Evolutionary conservation across 2,797 vertebrate genomes (phyloP), one percentile per base, ranked within the genome.

Genomic region (Crocidura indochinensis): DNA sequence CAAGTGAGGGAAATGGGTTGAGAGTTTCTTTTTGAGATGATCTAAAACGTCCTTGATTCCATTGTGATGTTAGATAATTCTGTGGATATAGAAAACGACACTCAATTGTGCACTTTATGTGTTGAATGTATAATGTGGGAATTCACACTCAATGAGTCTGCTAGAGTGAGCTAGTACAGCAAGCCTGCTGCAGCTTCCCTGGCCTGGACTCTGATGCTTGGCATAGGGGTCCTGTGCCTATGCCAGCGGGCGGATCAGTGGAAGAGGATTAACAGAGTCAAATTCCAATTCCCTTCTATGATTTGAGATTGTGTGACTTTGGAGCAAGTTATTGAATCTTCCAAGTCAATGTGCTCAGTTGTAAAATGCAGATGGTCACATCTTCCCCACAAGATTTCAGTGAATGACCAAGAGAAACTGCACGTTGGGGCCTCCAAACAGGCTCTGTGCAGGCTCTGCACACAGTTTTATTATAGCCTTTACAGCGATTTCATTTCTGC

Each of bases 251-350:
- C 8, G 0, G 8, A 53, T 62, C 49, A 9, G 9, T 49, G 24
- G 71, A 76, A 44, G 5, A 27, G 60, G 51, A 90, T 88, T 91
- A 73, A 86, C 26, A 68, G 77, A 91, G 56, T 79, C 60, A 10
- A 12, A 69, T 94, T 92, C 26, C 27, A 93, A 68, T 91, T 85
- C 75, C 80, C 29, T 90, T 86, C 91, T 72, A 38, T 88, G 65
- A 68, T 24, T 74, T 83, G 89, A 91, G 89, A 67, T 4, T 56
- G 81, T 47, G 38, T 84, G 74, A 90, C 77, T 96, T 91, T 77
- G 77, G 44, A 80, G 78, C 79, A 60, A 27, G 88, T 94, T 92
- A 47, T 73, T 88, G 85, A 92, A 92, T 92, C 92, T 95, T 84
- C 81, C 19, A 64, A 79, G 67, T 87, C 94, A 78, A 15, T 83